Evolutionary conservation across 2,797 vertebrate genomes (phyloP), one percentile per base, ranked within the genome.

Genomic region (Dermochelys coriacea): DNA sequence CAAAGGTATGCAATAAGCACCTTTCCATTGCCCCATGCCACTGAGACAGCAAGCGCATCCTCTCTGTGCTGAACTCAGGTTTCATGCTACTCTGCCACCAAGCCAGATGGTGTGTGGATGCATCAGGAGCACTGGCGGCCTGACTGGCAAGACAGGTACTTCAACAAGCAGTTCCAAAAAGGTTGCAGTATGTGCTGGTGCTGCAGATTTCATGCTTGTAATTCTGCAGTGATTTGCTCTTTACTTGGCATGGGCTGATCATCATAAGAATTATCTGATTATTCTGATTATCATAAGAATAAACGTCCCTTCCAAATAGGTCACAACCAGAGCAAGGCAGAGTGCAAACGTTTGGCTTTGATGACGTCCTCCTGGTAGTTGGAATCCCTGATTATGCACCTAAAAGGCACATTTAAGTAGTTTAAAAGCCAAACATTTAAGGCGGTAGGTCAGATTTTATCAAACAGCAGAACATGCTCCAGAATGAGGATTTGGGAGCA

Each of bases 161-260:
- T 80, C 79, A 77, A 82, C 84, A 93, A 71, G 92, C 75, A 9
- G 51, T 51, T 86, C 93, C 87, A 85, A 34, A 49, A 6, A 82
- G 92, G 68, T 0, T 1, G 34, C 64, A 57, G 87, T 80, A 45
- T 84, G 78, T 54, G 74, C 94, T 83, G 85, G 6, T 34, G 54
- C 6, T 84, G 59, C 15, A 74, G 85, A 91, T 88, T 88, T 91
- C 86, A 4, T 93, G 82, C 77, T 84, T 86, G 90, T 15, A 64
- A 37, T 1, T 2, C 18, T 1, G 68, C 84, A 16, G 50, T 23
- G 8, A 37, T 71, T 37, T 71, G 19, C 64, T 23, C n/a, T 37
- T 71, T 23, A 11, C 49, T 19, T 10, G 25, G 45, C 88, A 6
- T 1, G 0, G 7, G 49, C 61, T 55, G n/a, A 50, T 59, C 23